Base-by-base conservation (phyloP, 2,888 invertebrate species). In the Chironomus tentans region DNA sequence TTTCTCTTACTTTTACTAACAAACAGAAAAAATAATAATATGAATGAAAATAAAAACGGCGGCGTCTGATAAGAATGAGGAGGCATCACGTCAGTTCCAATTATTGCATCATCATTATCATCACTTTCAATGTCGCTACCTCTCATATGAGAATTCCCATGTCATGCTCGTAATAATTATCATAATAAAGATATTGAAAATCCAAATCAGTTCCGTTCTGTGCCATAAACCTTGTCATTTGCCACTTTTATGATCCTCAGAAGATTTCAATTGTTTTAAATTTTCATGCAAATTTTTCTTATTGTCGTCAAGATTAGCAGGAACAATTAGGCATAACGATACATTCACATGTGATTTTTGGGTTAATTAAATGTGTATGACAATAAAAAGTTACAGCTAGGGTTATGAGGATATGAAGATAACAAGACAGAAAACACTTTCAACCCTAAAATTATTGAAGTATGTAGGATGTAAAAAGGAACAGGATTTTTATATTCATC, bases 31-130 rank as follows among this genome's bases (percentile, higher is more conserved):
- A 28, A 28, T 2, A 4, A 24, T 3, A 38, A 38, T 38, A 38
- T 38, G 38, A 38, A 38, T 38, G 38, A 38, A 38, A 28, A 28
- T 4, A 28, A 28, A 28, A 38, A 56, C 56, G 56, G 56, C 56
- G 56, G 56, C 15, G 56, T 56, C 56, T 56, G 56, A 56, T 56
- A 56, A 50, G 50, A 50, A 56, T 7, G 15, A 56, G 18, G 38
- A 21, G 22, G 47, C 48, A 50, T 70, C 70, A 70, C 70, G 70
- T 70, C 70, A 70, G 13, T 70, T 56, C 22, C 18, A 22, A 50
- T 70, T 50, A 70, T 70, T 70, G 70, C 70, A 70, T 65, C 65
- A 21, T 65, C 65, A 65, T 65, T 22, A 65, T 65, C 22, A 50
- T 50, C 21, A 62, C 22, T 22, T 62, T 18, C 15, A 65, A 24